phyloP scores from a whole-genome alignment of 2,113 vertebrate species.

The Urocolius indicus region DNA sequence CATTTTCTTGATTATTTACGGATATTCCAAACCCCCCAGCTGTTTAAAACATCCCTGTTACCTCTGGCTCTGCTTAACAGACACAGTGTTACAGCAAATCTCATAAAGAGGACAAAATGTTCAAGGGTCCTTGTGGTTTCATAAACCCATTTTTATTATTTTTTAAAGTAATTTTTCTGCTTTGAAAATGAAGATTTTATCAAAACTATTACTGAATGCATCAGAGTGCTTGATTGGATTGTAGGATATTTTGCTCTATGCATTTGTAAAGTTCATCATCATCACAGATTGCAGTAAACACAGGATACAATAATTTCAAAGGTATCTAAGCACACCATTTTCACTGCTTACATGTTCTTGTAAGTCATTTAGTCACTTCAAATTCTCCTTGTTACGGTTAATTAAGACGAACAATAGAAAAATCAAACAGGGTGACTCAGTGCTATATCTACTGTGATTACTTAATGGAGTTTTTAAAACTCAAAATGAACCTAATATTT shows the following conservation, averaged over 20 bases:
- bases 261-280: background rate
- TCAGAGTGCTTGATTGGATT: background rate
- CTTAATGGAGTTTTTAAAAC: background rate
- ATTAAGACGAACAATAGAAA: background rate
- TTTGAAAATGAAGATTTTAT: background rate
- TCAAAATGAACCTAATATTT: background rate
- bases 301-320: background rate
- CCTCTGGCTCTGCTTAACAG: background rate
- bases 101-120: background rate
- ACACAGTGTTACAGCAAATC: background rate
- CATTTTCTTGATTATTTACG: background rate
- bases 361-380: background rate
- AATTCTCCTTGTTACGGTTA: background rate
- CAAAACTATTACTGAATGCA: background rate
- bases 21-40: background rate
- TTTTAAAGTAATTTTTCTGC: background rate
- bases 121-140: background rate
- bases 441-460: background rate
- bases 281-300: background rate
- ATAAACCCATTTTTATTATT: background rate
- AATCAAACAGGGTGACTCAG: background rate
- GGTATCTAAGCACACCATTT: background rate
- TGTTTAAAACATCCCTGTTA: constrained; percentile 1
- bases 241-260: background rate
- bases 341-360: background rate